A percentile compares a stretch with the other conserved stretches of the same genome.
phyloP scores from a whole-genome alignment of 2,888 invertebrate species.

The Nudaria mundana region DNA sequence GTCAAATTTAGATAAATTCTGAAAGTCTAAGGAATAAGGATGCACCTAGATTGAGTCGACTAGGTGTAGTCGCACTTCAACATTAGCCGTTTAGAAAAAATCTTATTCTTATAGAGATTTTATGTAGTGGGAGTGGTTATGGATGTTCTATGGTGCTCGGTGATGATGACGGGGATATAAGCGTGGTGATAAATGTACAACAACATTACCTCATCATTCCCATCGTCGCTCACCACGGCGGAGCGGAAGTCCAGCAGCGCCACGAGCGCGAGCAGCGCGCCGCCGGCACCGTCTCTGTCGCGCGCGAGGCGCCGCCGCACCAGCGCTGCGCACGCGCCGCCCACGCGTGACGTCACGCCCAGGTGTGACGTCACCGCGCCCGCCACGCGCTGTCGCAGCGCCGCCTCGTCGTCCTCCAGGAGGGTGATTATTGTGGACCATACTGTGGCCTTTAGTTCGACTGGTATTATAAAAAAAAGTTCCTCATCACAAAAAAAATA shows the following conservation, averaged over 20 bases:
- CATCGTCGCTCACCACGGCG: constrained; percentile 50
- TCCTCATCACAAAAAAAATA: too few species aligned
- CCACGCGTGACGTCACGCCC: constrained; percentile 5
- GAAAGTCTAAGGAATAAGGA: too few species aligned
- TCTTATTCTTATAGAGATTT: too few species aligned
- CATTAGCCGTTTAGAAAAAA: too few species aligned
- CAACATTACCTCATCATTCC: constrained; percentile 58
- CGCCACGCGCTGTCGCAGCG: constrained; percentile 51
- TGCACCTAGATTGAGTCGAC: too few species aligned
- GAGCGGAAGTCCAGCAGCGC: constrained; percentile 59
- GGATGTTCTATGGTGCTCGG: too few species aligned
- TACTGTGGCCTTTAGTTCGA: constrained; percentile 48
- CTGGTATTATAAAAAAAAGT: too few species aligned
- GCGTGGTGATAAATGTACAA: too few species aligned
- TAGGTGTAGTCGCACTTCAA: too few species aligned
- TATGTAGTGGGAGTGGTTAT: too few species aligned
- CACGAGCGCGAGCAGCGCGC: constrained; percentile 37
- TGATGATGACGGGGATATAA: too few species aligned
- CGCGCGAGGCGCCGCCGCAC: neutral
- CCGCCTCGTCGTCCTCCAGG: constrained; percentile 77
- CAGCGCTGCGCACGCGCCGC: constrained; percentile 27
- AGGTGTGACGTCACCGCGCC: constrained; percentile 18
- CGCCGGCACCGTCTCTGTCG: constrained; percentile 12
- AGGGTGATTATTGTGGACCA: constrained; percentile 65
- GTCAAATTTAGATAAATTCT: too few species aligned